Base-by-base conservation (phyloP, 2,113 vertebrate genomes). In the Sprattus sprattus region DNA sequence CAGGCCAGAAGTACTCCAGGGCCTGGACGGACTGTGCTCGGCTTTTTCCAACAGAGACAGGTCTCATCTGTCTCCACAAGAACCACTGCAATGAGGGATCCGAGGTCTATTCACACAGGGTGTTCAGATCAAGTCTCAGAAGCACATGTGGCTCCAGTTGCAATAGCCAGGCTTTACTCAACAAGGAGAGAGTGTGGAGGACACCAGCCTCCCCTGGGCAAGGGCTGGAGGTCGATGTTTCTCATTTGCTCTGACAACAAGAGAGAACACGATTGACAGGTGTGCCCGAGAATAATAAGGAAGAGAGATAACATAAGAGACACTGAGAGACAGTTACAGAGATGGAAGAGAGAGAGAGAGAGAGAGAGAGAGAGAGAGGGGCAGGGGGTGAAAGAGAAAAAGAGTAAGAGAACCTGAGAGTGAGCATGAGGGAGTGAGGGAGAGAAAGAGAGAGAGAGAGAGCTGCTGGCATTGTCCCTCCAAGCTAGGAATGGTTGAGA, bases 241-340 rank as follows among this genome's bases (percentile, higher is more conserved):
- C 71, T 32, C 71, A 78, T 78, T 78, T 78, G 71, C 71, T 39
- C 25, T 78, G 71, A 78, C 71, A 78, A 39, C 71, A 78, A 39
- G 71, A 39, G 25, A 1, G 71, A 15, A 78, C 71, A 18, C 28
- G 71, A 32, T 16, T 78, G 71, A 78, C 71, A 39, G 71, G 71
- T 78, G 71, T 39, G 71, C 71, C 0, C 13, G 71, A 32, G 10
- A 78, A 16, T 39, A 78, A 78, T 44, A 39, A 78, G 15, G 25
- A 78, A 13, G 71, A 28, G 64, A 71, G 64, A 71, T 28, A 71
- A 32, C n/a, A 32, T 57, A 47, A 32, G 49, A 15, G 49, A 2
- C 47, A 54, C 8, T 39, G 49, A 50, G 50, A 60, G 50, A 20
- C 4, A 22, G 49, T 0, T 6, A 83, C 25, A 83, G 82, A 83